Evolutionary conservation across 2,888 invertebrate genomes (phyloP).

Genomic region (Plebejus argus): DNA sequence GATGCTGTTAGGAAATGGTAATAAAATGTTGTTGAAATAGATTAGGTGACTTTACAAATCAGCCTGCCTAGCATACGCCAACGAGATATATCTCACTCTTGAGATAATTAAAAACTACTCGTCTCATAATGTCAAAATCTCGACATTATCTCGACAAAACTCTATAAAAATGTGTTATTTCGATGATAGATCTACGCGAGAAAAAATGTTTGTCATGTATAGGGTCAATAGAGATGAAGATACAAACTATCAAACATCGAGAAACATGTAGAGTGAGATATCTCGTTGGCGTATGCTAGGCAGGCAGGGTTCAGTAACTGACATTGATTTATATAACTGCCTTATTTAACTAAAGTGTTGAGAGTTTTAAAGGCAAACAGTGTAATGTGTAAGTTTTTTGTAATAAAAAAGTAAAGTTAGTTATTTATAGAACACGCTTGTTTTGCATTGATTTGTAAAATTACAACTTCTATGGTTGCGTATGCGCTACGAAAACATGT

Average conservation of each 20-base stretch:
- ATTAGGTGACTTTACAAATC: background rate
- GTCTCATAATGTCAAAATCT: too few relatives aligned
- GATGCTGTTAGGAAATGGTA: conserved; percentile 19
- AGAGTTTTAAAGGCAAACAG: background rate
- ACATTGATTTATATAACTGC: background rate
- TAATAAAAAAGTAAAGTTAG: background rate
- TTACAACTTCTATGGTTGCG: background rate
- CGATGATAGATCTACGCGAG: too few relatives aligned
- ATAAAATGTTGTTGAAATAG: conserved; percentile 12
- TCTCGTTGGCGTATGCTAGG: too few relatives aligned
- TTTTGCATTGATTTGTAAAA: background rate
- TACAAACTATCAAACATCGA: too few relatives aligned
- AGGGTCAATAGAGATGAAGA: too few relatives aligned
- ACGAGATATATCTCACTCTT: too few relatives aligned
- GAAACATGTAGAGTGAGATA: too few relatives aligned
- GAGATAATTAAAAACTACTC: too few relatives aligned
- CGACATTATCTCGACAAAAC: too few relatives aligned
- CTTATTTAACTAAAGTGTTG: background rate
- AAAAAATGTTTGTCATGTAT: too few relatives aligned
- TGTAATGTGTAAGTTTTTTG: background rate
- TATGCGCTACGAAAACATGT: background rate
- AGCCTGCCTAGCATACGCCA: too few relatives aligned
- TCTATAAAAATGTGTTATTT: too few relatives aligned
- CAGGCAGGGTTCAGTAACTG: background rate
- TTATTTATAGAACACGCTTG: background rate